Conservation (phyloP, 2,797 vertebrate species). For the Coluber constrictor region DNA sequence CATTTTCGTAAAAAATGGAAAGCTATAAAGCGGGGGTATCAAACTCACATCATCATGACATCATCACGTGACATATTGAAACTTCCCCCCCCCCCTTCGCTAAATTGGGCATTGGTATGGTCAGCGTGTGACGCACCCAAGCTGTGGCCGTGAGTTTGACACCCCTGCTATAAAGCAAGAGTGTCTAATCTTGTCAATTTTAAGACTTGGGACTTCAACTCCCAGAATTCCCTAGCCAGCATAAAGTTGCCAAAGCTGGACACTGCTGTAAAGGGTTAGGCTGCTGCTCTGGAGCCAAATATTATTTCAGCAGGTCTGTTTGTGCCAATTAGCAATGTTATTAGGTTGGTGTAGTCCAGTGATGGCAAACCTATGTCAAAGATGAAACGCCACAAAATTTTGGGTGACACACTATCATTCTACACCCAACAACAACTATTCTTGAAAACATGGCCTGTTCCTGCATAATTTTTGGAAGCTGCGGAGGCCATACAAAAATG, state of each 20-base stretch:
- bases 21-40: not conserved
- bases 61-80: too few relatives aligned
- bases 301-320: not conserved
- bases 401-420: not conserved
- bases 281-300: not conserved
- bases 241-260: not conserved
- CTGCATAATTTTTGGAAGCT: not conserved
- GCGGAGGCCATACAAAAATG: not conserved
- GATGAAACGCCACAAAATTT: not conserved
- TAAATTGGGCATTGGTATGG: too few relatives aligned
- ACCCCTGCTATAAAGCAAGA: too few relatives aligned
- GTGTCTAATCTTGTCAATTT: not conserved
- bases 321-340: not conserved
- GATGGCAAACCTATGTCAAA: not conserved
- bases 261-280: not conserved
- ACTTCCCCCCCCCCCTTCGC: too few relatives aligned
- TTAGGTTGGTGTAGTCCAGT: not conserved
- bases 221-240: not conserved
- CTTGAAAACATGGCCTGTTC: not conserved
- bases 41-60: too few relatives aligned
- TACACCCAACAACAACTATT: not conserved
- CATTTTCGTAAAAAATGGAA: not conserved
- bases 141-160: too few relatives aligned
- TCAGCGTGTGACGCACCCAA: too few relatives aligned
- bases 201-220: not conserved